phyloP scores from a whole-genome alignment of 2,888 invertebrate genomes.

The Chironomus riparius region DNA sequence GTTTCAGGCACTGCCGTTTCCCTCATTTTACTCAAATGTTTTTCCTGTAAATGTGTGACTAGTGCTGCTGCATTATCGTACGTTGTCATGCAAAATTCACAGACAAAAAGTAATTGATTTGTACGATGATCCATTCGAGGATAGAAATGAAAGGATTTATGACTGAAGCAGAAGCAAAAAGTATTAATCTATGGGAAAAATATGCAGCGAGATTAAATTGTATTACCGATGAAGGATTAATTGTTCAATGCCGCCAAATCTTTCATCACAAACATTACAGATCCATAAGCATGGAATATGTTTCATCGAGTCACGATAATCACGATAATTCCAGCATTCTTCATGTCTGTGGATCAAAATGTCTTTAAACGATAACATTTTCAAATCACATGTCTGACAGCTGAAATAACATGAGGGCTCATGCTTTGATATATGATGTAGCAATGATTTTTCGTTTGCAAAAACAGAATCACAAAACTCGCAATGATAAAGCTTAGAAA shows the following conservation, averaged over 20 bases:
- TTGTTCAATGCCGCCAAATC: conserved; percentile 36
- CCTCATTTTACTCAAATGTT: conserved; percentile 46
- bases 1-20: neutral
- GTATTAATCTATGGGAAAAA: no score
- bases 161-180: conserved; percentile 31
- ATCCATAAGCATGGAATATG: conserved; percentile 27
- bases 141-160: conserved; percentile 38
- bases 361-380: neutral
- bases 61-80: conserved; percentile 36
- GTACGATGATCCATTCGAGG: conserved; percentile 35
- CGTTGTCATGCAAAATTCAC: conserved; percentile 38
- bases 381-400: conserved; percentile 32
- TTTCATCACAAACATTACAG: conserved; percentile 41
- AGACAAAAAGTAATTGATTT: conserved; percentile 33
- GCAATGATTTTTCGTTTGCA: conserved; percentile 44
- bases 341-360: conserved; percentile 7
- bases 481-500: conserved; percentile 46
- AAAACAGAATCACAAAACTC: conserved; percentile 54
- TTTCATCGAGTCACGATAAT: neutral
- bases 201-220: no score
- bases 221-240: conserved; percentile 37
- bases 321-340: neutral
- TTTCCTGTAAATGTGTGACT: conserved; percentile 48
- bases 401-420: conserved; percentile 43
- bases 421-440: conserved; percentile 42